A percentile compares a stretch with the other conserved stretches of the same genome.
Conservation (phyloP, 2,888 invertebrate species). For the Xanthostigma xanthostigma region DNA sequence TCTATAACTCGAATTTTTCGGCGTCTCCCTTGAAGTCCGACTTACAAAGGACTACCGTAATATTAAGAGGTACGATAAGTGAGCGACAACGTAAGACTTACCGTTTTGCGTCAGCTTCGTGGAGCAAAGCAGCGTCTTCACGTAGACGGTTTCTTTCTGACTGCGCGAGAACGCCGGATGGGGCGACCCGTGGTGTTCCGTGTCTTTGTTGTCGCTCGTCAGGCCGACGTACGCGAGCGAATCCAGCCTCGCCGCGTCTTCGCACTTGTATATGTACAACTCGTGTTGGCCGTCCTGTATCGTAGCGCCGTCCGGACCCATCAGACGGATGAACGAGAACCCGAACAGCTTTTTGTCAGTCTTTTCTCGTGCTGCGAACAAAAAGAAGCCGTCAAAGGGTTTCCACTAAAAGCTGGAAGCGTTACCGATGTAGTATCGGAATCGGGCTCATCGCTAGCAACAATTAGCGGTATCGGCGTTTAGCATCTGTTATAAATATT, state of each 20-base stretch:
- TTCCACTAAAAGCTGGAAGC: background rate
- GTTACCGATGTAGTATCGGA: background rate
- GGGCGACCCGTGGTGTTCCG: conserved; percentile 27
- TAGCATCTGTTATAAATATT: background rate
- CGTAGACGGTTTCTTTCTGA: conserved; percentile 67
- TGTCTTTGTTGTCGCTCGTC: conserved; percentile 44
- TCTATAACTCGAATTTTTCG: too few species aligned
- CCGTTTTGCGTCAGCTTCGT: conserved; percentile 95
- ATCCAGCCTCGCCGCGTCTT: conserved; percentile 58
- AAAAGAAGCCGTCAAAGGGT: conserved; percentile 3
- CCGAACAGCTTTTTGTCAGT: conserved; percentile 83
- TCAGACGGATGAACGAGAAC: conserved; percentile 77
- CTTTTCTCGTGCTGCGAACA: conserved; percentile 63
- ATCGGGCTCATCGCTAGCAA: background rate
- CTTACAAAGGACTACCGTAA: too few species aligned
- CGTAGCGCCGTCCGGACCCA: conserved; percentile 84
- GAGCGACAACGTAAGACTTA: conserved; percentile 21
- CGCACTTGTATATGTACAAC: conserved; percentile 86
- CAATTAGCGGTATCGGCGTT: background rate
- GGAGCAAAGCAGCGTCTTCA: conserved; percentile 77
- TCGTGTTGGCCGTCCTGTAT: conserved; percentile 78
- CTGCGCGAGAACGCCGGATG: conserved; percentile 55
- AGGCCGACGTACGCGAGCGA: conserved; percentile 47
- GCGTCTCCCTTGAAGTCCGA: too few species aligned
- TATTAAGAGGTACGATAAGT: too few species aligned